A percentile compares a stretch with the other conserved stretches of the same genome.
Conservation (phyloP, 2,113 vertebrate species). For the Lamprologus speciosus region DNA sequence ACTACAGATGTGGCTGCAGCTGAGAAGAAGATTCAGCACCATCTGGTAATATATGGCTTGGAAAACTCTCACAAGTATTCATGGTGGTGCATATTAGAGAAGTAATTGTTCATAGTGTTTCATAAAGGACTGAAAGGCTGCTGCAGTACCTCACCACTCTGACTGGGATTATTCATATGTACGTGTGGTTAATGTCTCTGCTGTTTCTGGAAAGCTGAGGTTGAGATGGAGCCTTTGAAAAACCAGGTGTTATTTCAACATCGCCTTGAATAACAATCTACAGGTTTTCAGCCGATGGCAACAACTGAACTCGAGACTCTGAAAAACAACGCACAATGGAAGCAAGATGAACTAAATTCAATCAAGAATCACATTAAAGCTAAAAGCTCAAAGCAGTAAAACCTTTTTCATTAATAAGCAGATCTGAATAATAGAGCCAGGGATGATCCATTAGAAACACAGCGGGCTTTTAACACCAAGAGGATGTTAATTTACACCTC, state of each 20-base stretch:
- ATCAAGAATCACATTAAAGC: conserved; percentile 39
- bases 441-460: conserved; percentile 19
- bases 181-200: background rate
- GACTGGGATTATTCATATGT: background rate
- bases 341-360: conserved; percentile 1
- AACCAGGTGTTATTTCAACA: background rate
- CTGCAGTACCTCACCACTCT: background rate
- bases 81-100: background rate
- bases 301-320: background rate
- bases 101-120: background rate
- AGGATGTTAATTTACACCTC: background rate
- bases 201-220: background rate
- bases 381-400: conserved; percentile 24
- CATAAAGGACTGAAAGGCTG: background rate
- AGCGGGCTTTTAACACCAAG: conserved; percentile 15
- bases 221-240: background rate
- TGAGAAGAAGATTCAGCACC: background rate
- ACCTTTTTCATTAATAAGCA: conserved; percentile 28
- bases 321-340: background rate
- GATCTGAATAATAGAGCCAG: conserved; percentile 26
- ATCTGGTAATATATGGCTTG: background rate
- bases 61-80: background rate
- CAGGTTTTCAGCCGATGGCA: background rate
- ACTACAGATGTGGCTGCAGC: background rate
- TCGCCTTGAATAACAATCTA: background rate